These are phyloP conservation scores for Eristalinus aeneus DNA, from an alignment of 2,888 invertebrate species.

Conservation along the genomic window DNA sequence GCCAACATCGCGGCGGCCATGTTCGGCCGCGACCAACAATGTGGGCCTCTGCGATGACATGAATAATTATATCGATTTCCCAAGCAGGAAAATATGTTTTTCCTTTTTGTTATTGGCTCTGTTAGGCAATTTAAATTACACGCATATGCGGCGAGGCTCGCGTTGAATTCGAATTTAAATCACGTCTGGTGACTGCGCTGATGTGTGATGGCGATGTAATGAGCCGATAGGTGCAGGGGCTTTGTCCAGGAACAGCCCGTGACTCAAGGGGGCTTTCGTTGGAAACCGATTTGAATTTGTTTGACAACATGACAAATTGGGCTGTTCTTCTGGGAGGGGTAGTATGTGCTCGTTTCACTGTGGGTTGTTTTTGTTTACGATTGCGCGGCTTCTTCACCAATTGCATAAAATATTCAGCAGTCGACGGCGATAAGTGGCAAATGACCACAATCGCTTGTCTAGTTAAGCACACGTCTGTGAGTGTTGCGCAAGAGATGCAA, in stretches of 20 bases:
- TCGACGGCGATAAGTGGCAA: neutral
- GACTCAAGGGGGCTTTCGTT: neutral
- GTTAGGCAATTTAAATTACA: conserved; percentile 38
- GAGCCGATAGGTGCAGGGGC: neutral
- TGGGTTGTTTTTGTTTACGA: neutral
- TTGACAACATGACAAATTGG: neutral
- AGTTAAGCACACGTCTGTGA: neutral
- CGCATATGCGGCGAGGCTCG: conserved; percentile 24
- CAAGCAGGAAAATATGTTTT: conserved; percentile 12
- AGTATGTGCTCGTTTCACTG: neutral
- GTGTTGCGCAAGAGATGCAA: conserved; percentile 60
- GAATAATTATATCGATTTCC: conserved; percentile 36
- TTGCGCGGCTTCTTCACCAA: neutral
- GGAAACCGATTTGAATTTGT: neutral
- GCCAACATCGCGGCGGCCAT: conserved; percentile 4
- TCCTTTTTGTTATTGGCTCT: conserved; percentile 2
- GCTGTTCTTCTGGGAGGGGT: neutral
- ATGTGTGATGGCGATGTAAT: conserved; percentile 3
- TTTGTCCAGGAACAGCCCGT: neutral
- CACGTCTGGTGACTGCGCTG: conserved; percentile 23
- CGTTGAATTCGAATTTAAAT: conserved; percentile 33
- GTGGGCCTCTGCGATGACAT: conserved; percentile 44
- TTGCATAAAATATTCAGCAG: neutral
- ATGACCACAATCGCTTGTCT: neutral
- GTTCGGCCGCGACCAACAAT: neutral